Conservation (phyloP, 2,888 invertebrate genomes). For the Sipha maydis region DNA sequence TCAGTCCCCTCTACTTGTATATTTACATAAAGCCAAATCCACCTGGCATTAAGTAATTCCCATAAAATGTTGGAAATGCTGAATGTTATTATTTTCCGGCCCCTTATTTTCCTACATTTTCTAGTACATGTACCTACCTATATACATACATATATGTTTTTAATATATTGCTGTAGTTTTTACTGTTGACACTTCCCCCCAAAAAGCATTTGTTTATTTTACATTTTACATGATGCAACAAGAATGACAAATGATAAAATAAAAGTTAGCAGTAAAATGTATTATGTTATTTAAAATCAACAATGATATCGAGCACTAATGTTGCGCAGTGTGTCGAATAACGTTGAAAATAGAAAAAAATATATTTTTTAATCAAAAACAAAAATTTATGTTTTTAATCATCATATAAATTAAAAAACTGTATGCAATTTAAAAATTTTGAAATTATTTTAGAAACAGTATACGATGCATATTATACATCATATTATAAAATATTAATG, state of each 20-base stretch:
- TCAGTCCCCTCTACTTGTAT: constrained; percentile 31
- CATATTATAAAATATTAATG: too few species aligned
- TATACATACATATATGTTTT: background rate
- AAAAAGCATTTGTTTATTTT: constrained; percentile 24
- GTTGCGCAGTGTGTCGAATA: too few species aligned
- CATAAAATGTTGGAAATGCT: constrained; percentile 38
- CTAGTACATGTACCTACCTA: background rate
- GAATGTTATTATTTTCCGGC: constrained; percentile 37
- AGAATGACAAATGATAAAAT: background rate
- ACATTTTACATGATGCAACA: background rate
- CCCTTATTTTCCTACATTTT: constrained; percentile 10
- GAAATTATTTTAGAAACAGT: too few species aligned
- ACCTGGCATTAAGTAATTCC: constrained; percentile 54
- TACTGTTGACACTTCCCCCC: constrained; percentile 19
- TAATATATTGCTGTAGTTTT: constrained; percentile 17
- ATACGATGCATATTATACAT: too few species aligned
- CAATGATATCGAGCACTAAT: too few species aligned
- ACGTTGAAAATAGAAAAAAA: too few species aligned
- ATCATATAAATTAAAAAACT: too few species aligned
- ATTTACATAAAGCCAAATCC: constrained; percentile 62
- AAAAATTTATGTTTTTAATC: too few species aligned
- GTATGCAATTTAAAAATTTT: too few species aligned
- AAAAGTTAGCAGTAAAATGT: background rate
- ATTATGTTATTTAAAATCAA: too few species aligned
- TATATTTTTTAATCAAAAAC: too few species aligned